Base-by-base conservation (phyloP, 2,113 vertebrate species). In the Neoarius graeffei region DNA sequence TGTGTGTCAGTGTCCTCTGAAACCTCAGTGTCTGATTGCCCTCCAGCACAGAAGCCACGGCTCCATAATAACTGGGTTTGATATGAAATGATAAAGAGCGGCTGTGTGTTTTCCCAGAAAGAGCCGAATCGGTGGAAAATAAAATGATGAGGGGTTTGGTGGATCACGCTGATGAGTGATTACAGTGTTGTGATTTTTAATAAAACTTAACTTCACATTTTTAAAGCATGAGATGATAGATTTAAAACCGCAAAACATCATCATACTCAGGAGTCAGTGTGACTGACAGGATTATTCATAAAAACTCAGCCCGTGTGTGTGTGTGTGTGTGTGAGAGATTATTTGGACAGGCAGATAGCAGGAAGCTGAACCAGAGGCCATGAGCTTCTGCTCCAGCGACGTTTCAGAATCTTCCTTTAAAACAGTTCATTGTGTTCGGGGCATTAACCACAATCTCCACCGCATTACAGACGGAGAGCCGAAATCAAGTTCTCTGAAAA, bases 41-140 rank as follows among this genome's bases (percentile, higher is more conserved):
- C 91, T 95, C 93, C 94, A 94, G 80, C 89, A 83, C 91, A 84
- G 87, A 92, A 88, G 74, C 93, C 91, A 84, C 67, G 84, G 90
- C 91, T 93, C 93, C 50, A 86, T 95, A 95, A 95, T 95, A 94
- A 94, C 88, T 5, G 92, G 93, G 93, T 95, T 85, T 86, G 93
- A 94, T 92, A 92, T 89, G 91, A 91, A 93, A 95, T 91, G 93
- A 90, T 93, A 93, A 93, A 91, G 92, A 94, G 81, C 87, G 91
- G 91, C 82, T 30, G 76, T 86, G 90, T 93, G 42, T 92, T 93
- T 80, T 87, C 83, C 83, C 91, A 50, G 89, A 93, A 92, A 91
- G 90, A 93, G 93, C 91, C 91, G 90, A 92, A 93, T 93, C 93
- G 90, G 93, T 80, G 93, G 94, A 94, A 95, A 95, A 95, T 92